Base-by-base conservation (phyloP, 1,140 invertebrate species). In the Sinella curviseta region DNA sequence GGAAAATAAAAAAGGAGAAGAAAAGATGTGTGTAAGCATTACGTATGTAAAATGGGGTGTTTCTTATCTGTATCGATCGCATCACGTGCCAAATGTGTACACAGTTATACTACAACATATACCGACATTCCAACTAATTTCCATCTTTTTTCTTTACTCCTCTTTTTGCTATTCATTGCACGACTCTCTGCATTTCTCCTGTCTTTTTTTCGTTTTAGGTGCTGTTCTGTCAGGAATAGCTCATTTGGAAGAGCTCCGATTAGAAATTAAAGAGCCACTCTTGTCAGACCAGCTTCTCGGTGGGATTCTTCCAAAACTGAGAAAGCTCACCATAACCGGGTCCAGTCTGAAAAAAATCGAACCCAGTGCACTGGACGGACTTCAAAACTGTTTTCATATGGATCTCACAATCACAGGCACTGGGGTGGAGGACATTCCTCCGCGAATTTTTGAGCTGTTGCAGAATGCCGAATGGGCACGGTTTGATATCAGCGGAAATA, bases 401-500 rank as follows among this genome's bases (percentile, higher is more conserved):
- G 89, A 91, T 80, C 88, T 95, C 12, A 90, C 91, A 84, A 94
- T 96, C 77, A 91, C 90, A 54, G 89, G 92, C 81, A 95, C 94
- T 1, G 90, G 91, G 54, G 90, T 95, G 16, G 90, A 91, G 77
- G 91, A 93, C 84, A 86, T 96, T 76, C 94, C 94, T 33, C 89
- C 92, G 0, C 91, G 92, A 74, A 90, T 95, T 75, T 93, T 96
- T 86, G 89, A 91, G 20, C 90, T 92, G 67, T 88, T 96, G 80
- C 91, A 93, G 17, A 91, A 91, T 85, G 90, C 94, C 78, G 92
- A 93, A 0, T 92, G 94, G 85, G 89, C 95, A n/a, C 91, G 92
- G 1, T 88, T 96, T 57, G 94, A 95, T 85, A 88, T 95, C 60
- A 91, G 93, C 80, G 90, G 93, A 84, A 96, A 96, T 88, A 90